A percentile compares a stretch with the other conserved stretches of the same genome.
These are phyloP conservation scores for Grus americana DNA, from an alignment of 2,113 vertebrate species.

Conservation along the genomic window DNA sequence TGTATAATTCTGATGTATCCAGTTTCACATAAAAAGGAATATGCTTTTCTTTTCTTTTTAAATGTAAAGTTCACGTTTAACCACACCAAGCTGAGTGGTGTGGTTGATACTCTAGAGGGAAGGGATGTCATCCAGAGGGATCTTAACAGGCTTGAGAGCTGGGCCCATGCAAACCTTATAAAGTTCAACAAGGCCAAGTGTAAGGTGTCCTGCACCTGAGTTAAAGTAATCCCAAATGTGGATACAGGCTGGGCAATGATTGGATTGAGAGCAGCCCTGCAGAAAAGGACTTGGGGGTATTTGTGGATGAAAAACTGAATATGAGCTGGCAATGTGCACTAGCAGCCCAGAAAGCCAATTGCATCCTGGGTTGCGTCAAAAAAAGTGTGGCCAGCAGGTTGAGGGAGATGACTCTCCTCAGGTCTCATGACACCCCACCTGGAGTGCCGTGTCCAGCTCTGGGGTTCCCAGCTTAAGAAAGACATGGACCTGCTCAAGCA, in stretches of 20 bases:
- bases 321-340: neutral
- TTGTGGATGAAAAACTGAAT: neutral
- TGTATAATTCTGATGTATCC: neutral
- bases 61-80: neutral
- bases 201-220: neutral
- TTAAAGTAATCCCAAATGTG: neutral
- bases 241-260: neutral
- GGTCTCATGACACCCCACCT: neutral
- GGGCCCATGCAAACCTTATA: neutral
- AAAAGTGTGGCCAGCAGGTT: neutral
- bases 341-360: neutral
- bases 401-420: neutral
- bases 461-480: neutral
- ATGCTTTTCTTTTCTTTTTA: neutral
- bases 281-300: neutral
- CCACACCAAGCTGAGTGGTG: neutral
- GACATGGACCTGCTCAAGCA: neutral
- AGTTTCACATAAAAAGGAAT: neutral
- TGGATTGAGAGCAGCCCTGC: neutral
- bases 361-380: neutral
- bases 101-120: neutral
- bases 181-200: neutral
- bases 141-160: neutral
- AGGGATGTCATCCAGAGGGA: neutral
- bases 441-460: neutral